Evolutionary conservation across 1,140 invertebrate genomes (phyloP).

Genomic region (Dendroctonus valens): DNA sequence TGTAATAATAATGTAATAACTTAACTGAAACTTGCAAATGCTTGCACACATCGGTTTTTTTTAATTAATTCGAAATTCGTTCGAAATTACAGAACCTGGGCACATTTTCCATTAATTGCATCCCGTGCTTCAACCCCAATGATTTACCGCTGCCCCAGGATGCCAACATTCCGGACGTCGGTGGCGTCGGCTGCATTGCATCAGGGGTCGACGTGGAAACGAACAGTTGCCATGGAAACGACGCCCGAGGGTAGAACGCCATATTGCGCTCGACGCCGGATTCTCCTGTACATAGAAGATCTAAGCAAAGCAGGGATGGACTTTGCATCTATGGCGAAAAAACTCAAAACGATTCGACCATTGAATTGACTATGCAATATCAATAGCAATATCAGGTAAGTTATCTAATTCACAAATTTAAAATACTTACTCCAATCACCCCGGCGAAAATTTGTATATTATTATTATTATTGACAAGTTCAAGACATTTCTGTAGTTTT

Average conservation of each 20-base stretch:
- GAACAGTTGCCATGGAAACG: slow-evolving; percentile 39
- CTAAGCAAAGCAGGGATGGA: background rate
- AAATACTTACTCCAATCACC: too few species aligned
- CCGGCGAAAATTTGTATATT: too few species aligned
- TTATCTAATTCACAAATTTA: too few species aligned
- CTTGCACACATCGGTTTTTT: background rate
- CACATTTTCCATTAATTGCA: slow-evolving; percentile 15
- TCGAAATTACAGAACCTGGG: slow-evolving; percentile 4
- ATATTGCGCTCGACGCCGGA: slow-evolving; percentile 38
- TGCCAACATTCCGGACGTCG: slow-evolving; percentile 10
- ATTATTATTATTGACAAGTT: too few species aligned
- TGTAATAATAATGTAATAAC: background rate
- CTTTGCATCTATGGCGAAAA: too few species aligned
- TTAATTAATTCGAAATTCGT: slow-evolving; percentile 13
- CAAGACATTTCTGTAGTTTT: too few species aligned
- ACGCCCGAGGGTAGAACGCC: slow-evolving; percentile 25
- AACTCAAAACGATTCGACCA: too few species aligned
- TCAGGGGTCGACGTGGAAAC: slow-evolving; percentile 36
- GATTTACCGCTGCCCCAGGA: slow-evolving; percentile 10
- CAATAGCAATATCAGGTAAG: too few species aligned
- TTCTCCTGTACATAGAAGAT: slow-evolving; percentile 28
- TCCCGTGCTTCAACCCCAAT: slow-evolving; percentile 3
- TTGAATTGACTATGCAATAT: too few species aligned
- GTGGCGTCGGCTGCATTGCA: slow-evolving; percentile 20
- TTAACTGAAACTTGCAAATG: background rate